Percentiles rank a stretch among this genome's conserved stretches.
Evolutionary conservation across 1,140 invertebrate genomes (phyloP).

Genomic region (Chymomyza costata): DNA sequence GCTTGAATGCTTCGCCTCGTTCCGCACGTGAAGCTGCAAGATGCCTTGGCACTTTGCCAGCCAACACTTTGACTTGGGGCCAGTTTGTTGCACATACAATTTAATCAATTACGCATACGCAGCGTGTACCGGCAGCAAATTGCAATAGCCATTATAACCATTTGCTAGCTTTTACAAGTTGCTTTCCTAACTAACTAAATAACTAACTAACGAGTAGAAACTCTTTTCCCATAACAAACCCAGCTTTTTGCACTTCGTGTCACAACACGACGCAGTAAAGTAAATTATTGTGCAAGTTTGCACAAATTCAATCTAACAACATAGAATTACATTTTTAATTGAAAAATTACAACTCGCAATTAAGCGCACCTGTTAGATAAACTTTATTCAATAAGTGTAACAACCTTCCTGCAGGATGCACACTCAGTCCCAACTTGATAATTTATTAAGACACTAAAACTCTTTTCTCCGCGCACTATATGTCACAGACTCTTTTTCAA

Average conservation of each 20-base stretch:
- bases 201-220: background rate
- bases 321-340: slow-evolving; percentile 63
- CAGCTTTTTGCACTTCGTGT: slow-evolving; percentile 17
- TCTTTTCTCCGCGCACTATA: too few species aligned
- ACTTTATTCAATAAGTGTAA: too few species aligned
- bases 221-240: slow-evolving; percentile 34
- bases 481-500: too few species aligned
- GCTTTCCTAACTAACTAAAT: background rate
- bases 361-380: too few species aligned
- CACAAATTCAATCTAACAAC: slow-evolving; percentile 61
- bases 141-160: background rate
- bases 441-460: too few species aligned
- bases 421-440: too few species aligned
- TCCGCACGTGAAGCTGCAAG: background rate
- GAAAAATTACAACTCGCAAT: slow-evolving; percentile 53
- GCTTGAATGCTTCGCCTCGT: slow-evolving; percentile 3
- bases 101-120: slow-evolving; percentile 57
- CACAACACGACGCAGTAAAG: too few species aligned
- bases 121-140: slow-evolving; percentile 15
- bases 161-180: slow-evolving; percentile 42
- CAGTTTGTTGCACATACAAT: slow-evolving; percentile 28
- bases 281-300: slow-evolving; percentile 38
- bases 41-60: background rate
- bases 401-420: too few species aligned
- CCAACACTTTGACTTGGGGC: too few species aligned